Conservation (phyloP, 2,888 invertebrate genomes). For the Drosophila neonasuta region DNA sequence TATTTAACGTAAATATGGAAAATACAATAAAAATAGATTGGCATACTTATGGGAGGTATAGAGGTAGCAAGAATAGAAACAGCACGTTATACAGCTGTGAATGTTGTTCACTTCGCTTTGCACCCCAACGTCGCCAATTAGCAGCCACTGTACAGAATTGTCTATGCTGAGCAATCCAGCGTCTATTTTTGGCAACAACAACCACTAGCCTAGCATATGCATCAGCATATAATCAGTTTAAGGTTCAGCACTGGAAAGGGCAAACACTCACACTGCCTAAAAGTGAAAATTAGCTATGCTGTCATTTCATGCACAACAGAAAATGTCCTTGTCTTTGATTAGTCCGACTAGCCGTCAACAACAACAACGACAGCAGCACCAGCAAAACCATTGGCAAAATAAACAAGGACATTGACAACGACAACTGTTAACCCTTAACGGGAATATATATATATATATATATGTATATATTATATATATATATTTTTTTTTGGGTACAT, state of each 20-base stretch:
- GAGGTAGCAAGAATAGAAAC: too few species aligned
- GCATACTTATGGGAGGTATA: too few species aligned
- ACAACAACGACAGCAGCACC: not conserved
- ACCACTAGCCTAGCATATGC: not conserved
- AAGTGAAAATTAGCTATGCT: conserved; percentile 34
- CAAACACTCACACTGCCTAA: conserved; percentile 8
- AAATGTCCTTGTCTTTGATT: conserved; percentile 41
- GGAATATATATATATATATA: not conserved
- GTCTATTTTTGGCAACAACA: conserved; percentile 59
- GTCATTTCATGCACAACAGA: conserved; percentile 19
- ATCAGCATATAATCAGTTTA: conserved; percentile 33
- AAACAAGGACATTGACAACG: not conserved
- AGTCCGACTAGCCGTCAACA: conserved; percentile 16
- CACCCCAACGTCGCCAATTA: not conserved
- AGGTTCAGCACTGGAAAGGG: conserved; percentile 12
- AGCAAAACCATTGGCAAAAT: not conserved
- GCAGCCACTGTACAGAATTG: not conserved
- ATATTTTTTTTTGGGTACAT: not conserved
- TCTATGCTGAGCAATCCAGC: conserved; percentile 6
- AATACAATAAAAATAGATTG: too few species aligned
- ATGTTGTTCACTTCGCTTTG: not conserved
- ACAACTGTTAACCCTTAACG: conserved; percentile 32
- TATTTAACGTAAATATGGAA: too few species aligned
- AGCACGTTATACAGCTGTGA: not conserved
- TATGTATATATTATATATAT: too few species aligned